These are phyloP conservation scores for Todiramphus chloris DNA, from an alignment of 2,113 vertebrate genomes.

Conservation along the genomic window DNA sequence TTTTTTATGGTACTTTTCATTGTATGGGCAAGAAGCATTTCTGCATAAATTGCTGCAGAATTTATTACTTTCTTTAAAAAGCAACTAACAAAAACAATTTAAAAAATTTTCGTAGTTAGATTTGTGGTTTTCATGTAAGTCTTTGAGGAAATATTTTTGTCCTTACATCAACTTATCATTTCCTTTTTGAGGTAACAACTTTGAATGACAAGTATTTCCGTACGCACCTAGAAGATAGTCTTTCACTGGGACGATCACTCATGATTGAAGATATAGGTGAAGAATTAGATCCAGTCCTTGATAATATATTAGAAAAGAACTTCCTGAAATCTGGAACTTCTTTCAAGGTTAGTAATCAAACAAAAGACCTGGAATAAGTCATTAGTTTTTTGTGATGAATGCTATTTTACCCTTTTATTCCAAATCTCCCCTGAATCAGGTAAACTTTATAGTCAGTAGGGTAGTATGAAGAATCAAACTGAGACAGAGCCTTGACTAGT, in stretches of 20 bases:
- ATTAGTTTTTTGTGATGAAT: not conserved
- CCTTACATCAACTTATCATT: not conserved
- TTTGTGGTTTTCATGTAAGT: not conserved
- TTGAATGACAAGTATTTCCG: constrained; percentile 82
- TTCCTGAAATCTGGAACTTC: constrained; percentile 77
- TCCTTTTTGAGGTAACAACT: constrained; percentile 71
- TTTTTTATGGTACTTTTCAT: not conserved
- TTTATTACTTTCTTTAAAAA: not conserved
- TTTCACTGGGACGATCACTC: constrained; percentile 77
- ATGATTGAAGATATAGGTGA: constrained; percentile 80
- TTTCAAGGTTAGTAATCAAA: constrained; percentile 72
- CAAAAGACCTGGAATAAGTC: not conserved
- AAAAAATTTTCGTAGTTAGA: not conserved
- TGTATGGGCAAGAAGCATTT: not conserved
- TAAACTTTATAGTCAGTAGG: not conserved
- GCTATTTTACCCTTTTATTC: not conserved
- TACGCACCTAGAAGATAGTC: constrained; percentile 76
- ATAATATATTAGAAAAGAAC: constrained; percentile 82
- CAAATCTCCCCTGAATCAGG: not conserved
- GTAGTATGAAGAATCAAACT: not conserved
- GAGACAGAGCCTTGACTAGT: not conserved
- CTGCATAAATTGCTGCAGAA: not conserved
- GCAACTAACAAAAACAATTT: not conserved
- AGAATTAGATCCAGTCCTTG: constrained; percentile 78
- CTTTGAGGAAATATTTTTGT: not conserved